phyloP scores from a whole-genome alignment of 2,888 invertebrate species.

The Mythimna ferrago region DNA sequence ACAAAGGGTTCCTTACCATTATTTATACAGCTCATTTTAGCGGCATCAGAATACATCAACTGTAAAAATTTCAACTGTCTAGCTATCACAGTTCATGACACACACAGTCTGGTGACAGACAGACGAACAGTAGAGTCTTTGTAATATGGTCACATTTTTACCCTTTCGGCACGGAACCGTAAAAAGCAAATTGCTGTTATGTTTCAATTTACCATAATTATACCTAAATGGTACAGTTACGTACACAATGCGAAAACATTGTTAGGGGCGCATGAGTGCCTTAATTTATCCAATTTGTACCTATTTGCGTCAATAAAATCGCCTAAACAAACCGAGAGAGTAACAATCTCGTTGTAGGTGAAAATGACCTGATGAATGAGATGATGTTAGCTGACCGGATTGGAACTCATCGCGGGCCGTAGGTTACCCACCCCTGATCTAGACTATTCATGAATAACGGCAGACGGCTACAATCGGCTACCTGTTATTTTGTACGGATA shows the following conservation, averaged over 20 bases:
- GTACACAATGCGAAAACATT: not conserved
- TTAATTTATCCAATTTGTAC: not conserved
- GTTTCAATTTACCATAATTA: not conserved
- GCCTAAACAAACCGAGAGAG: not conserved
- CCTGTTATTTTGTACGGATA: conserved; percentile 37
- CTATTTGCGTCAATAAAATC: not conserved
- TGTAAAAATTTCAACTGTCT: too few relatives aligned
- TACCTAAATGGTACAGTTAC: not conserved
- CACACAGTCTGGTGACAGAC: too few relatives aligned
- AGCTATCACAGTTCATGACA: too few relatives aligned
- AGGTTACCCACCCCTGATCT: not conserved
- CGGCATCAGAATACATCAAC: too few relatives aligned
- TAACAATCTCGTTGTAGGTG: too few relatives aligned
- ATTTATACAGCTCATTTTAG: too few relatives aligned
- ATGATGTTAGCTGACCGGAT: not conserved
- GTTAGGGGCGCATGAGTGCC: not conserved
- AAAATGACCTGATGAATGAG: too few relatives aligned
- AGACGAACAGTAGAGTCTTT: too few relatives aligned
- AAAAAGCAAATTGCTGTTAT: not conserved
- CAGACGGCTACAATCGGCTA: conserved; percentile 36
- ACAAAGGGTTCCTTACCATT: too few relatives aligned
- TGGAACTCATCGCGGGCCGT: not conserved
- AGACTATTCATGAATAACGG: conserved; percentile 60
- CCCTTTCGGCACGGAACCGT: too few relatives aligned
- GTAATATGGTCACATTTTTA: too few relatives aligned